phyloP scores from a whole-genome alignment of 2,888 invertebrate genomes.

The Cyaniris semiargus region DNA sequence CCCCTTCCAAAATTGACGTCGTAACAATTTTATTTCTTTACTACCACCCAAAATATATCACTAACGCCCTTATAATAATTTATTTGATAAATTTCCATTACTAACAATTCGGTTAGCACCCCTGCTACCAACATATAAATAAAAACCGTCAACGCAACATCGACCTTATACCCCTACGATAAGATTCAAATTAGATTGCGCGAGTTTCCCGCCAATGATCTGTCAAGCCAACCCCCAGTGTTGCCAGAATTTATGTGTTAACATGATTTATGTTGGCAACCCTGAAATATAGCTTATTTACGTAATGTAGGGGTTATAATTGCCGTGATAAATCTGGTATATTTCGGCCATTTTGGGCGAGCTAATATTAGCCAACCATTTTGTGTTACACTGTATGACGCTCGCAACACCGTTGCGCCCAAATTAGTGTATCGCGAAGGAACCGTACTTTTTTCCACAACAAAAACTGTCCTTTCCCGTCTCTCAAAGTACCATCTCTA shows the following conservation, averaged over 20 bases:
- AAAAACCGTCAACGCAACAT: conserved; percentile 41
- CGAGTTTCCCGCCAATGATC: conserved; percentile 26
- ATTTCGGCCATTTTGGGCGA: not conserved
- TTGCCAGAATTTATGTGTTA: conserved; percentile 75
- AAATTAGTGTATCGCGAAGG: no score
- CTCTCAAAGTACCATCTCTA: no score
- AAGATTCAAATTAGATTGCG: not conserved
- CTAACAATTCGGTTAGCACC: conserved; percentile 66
- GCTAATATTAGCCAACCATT: not conserved
- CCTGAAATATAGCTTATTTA: conserved; percentile 44
- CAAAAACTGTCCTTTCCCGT: not conserved
- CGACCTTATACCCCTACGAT: not conserved
- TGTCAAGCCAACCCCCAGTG: conserved; percentile 49
- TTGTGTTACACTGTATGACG: not conserved
- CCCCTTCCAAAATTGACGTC: conserved; percentile 8
- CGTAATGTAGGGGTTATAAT: conserved; percentile 35
- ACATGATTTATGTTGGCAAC: conserved; percentile 70
- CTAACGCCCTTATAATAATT: conserved; percentile 53
- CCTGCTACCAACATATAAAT: conserved; percentile 59
- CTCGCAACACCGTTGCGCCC: no score
- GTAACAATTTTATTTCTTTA: conserved; percentile 17
- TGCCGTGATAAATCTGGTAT: conserved; percentile 27
- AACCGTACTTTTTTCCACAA: not conserved
- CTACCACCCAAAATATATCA: conserved; percentile 21
- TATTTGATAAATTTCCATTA: conserved; percentile 78